Evolutionary conservation across 2,797 vertebrate genomes (phyloP).

Genomic region (Muraenolepis orangiensis): DNA sequence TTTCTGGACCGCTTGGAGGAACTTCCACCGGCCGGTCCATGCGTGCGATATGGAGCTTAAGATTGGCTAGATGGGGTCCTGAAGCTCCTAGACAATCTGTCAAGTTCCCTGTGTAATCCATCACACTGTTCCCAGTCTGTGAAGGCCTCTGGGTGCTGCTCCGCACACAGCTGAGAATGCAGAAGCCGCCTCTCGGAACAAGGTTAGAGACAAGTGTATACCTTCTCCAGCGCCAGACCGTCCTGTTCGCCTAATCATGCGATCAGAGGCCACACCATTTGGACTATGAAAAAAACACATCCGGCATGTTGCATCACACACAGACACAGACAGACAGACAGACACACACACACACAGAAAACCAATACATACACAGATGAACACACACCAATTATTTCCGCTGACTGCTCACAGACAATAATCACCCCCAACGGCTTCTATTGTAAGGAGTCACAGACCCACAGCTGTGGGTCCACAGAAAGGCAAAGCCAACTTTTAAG

Average conservation of each 20-base stretch:
- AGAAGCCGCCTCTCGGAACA: slow-evolving; percentile 58
- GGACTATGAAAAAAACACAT: too few species aligned
- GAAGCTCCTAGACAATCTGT: slow-evolving; percentile 20
- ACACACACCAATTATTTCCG: not conserved
- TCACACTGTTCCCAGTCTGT: slow-evolving; percentile 59
- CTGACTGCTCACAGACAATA: too few species aligned
- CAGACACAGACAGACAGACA: slow-evolving; percentile 14
- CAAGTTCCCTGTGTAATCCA: slow-evolving; percentile 62
- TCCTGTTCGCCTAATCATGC: not conserved
- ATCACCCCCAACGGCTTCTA: not conserved
- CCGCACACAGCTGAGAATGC: slow-evolving; percentile 72
- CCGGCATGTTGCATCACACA: slow-evolving; percentile 35
- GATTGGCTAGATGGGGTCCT: not conserved
- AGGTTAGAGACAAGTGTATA: slow-evolving; percentile 59
- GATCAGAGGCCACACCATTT: not conserved
- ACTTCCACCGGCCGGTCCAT: not conserved
- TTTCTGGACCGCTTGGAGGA: not conserved
- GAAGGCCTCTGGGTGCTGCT: slow-evolving; percentile 51
- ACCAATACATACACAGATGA: not conserved
- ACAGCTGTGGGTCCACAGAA: too few species aligned
- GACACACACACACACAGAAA: not conserved
- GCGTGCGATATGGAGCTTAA: not conserved
- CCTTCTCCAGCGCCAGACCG: slow-evolving; percentile 44
- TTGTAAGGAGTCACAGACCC: not conserved
- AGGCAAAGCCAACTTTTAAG: not conserved